Evolutionary conservation across 2,797 vertebrate species (phyloP), one percentile per base, ranked within the genome.

Genomic region (Chelon labrosus): DNA sequence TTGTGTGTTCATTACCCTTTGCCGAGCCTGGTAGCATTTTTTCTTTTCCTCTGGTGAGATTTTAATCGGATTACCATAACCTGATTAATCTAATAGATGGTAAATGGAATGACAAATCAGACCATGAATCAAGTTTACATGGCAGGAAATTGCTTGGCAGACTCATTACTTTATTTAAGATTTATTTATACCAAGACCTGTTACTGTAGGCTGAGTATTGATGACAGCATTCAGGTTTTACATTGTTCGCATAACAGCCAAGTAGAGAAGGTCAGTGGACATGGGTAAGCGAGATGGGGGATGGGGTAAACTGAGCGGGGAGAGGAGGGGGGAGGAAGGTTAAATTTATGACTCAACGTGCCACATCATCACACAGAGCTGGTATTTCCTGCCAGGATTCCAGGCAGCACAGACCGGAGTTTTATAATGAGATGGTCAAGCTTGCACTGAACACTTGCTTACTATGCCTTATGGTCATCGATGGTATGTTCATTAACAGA

Each of bases 291-390:
- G 39, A 58, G 19, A 31, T 57, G 71, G 62, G 63, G 77, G 70
- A 57, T 57, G 77, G 66, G 64, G 46, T n/a, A 53, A 54, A n/a
- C 13, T 27, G 60, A 60, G 25, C 22, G 22, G 56, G 60, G 68
- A 22, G 70, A 12, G 56, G 66, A n/a, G 8, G 60, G 66, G 65
- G 67, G 70, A 2, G 61, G 65, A 70, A 56, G 83, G 88, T 87
- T 87, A 85, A 78, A 90, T 92, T 90, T 93, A 92, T 90, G 86
- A 79, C 83, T 85, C 68, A 82, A 88, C 85, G 80, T 91, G 91
- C 88, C 89, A 92, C 92, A 93, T 93, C 92, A 92, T 92, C 88
- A 91, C 86, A 85, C 77, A 77, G 85, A 76, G 86, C 85, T 88
- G 88, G 88, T 87, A 91, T 92, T 94, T 93, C 92, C 93, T 93